phyloP scores from a whole-genome alignment of 2,888 invertebrate species.

The Chelonus formosanus region DNA sequence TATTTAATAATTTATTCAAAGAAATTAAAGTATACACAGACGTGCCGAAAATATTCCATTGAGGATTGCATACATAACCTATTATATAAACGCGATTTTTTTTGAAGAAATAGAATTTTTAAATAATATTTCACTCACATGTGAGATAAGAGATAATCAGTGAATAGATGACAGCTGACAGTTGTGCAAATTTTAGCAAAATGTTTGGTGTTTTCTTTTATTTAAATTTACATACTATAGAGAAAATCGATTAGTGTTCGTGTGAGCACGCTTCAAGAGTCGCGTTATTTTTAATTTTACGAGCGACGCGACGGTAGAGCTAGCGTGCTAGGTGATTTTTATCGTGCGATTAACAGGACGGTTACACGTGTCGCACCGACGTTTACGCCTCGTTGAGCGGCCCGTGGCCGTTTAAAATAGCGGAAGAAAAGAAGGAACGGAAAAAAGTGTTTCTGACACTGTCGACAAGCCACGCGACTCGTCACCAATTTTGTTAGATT shows the following conservation, averaged over 20 bases:
- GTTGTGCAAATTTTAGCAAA: background rate
- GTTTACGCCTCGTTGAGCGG: slow-evolving; percentile 59
- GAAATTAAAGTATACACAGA: too few relatives aligned
- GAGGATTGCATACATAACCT: too few relatives aligned
- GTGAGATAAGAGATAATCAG: too few relatives aligned
- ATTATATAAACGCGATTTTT: too few relatives aligned
- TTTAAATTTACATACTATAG: background rate
- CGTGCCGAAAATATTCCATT: too few relatives aligned
- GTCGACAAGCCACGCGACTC: slow-evolving; percentile 22
- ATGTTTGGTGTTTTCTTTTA: background rate
- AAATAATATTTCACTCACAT: too few relatives aligned
- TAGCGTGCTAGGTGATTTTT: slow-evolving; percentile 64
- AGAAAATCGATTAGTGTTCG: slow-evolving; percentile 32
- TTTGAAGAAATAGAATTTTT: too few relatives aligned
- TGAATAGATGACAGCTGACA: too few relatives aligned
- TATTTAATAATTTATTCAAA: too few relatives aligned
- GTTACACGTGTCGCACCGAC: slow-evolving; percentile 59
- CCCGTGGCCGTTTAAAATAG: slow-evolving; percentile 43
- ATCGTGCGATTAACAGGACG: slow-evolving; percentile 65
- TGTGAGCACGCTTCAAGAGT: slow-evolving; percentile 20
- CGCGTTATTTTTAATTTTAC: slow-evolving; percentile 48
- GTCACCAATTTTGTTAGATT: slow-evolving; percentile 11
- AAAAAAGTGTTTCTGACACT: slow-evolving; percentile 33
- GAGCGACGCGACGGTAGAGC: slow-evolving; percentile 38
- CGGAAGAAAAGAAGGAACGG: background rate